A percentile compares a stretch with the other conserved stretches of the same genome.
These are phyloP conservation scores for Probaryconus sp. DNA, from an alignment of 1,140 invertebrate species.

Conservation along the genomic window DNA sequence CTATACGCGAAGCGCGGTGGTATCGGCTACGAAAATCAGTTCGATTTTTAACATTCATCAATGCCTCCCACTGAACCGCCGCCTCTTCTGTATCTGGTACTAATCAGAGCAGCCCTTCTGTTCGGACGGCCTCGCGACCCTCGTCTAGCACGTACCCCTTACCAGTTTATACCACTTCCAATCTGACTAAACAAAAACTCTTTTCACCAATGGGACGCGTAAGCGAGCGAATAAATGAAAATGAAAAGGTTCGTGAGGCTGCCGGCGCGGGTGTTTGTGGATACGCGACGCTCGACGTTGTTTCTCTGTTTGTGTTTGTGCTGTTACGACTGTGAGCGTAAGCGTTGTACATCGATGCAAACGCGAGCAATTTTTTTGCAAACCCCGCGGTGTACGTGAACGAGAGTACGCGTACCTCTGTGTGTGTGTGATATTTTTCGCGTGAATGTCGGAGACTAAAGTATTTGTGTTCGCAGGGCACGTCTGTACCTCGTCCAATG, in stretches of 20 bases:
- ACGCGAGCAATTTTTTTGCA: conserved; percentile 21
- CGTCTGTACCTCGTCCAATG: conserved; percentile 27
- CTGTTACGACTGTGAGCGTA: conserved; percentile 3
- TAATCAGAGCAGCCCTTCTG: conserved; percentile 56
- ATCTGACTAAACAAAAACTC: conserved; percentile 65
- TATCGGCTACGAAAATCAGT: background rate
- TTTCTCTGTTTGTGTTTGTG: conserved; percentile 11
- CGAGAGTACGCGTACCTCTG: too few species aligned
- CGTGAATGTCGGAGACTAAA: conserved; percentile 31
- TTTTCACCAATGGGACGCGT: conserved; percentile 62
- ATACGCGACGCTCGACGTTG: background rate
- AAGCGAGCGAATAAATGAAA: conserved; percentile 67
- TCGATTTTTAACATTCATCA: conserved; percentile 43
- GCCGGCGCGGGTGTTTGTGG: conserved; percentile 33
- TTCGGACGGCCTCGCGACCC: conserved; percentile 32
- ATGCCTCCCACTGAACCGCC: too few species aligned
- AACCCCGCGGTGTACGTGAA: too few species aligned
- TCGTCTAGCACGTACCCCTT: conserved; percentile 56
- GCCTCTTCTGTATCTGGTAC: conserved; percentile 36
- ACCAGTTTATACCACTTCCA: conserved; percentile 67
- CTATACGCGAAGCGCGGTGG: too few species aligned
- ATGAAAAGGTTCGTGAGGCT: conserved; percentile 59
- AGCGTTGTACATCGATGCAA: conserved; percentile 6
- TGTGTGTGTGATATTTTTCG: conserved; percentile 39
- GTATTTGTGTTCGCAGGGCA: conserved; percentile 40